Conservation (phyloP, 1,140 invertebrate genomes). For the Conopomorpha cramerella region DNA sequence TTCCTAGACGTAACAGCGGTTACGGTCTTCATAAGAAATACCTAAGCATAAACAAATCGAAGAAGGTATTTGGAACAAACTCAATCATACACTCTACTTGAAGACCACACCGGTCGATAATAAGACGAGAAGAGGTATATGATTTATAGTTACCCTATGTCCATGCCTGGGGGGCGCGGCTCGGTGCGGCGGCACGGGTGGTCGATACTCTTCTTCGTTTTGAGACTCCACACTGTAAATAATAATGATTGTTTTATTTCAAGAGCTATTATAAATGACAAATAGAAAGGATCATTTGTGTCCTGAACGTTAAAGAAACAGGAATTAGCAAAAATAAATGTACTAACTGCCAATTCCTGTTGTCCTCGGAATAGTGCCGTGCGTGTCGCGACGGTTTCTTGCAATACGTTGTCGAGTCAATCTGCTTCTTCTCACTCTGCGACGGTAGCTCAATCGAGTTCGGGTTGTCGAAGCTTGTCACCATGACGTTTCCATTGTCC, state of each 20-base stretch:
- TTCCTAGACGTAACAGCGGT: too few relatives aligned
- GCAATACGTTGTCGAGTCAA: conserved; percentile 76
- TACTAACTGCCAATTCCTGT: conserved; percentile 57
- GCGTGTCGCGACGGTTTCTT: conserved; percentile 59
- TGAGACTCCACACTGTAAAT: conserved; percentile 24
- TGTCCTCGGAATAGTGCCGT: conserved; percentile 46
- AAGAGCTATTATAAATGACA: not conserved
- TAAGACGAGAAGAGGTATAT: conserved; percentile 2
- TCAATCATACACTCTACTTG: too few relatives aligned
- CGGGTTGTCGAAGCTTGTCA: conserved; percentile 74
- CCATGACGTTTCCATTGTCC: conserved; percentile 57
- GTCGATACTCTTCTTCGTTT: conserved; percentile 71
- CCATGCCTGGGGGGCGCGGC: conserved; percentile 50
- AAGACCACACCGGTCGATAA: too few relatives aligned
- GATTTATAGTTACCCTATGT: conserved; percentile 23
- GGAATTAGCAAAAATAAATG: not conserved
- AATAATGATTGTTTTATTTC: conserved; percentile 10
- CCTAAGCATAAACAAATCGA: too few relatives aligned
- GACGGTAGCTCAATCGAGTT: conserved; percentile 72
- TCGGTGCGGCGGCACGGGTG: conserved; percentile 84
- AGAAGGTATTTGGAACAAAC: too few relatives aligned
- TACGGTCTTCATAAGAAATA: too few relatives aligned
- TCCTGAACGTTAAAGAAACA: not conserved
- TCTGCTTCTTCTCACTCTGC: conserved; percentile 42
- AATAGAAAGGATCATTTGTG: not conserved